A percentile compares a stretch with the other conserved stretches of the same genome.
These are phyloP conservation scores for Pangasius sanitwongsei DNA, from an alignment of 2,797 vertebrate species.

Conservation along the genomic window DNA sequence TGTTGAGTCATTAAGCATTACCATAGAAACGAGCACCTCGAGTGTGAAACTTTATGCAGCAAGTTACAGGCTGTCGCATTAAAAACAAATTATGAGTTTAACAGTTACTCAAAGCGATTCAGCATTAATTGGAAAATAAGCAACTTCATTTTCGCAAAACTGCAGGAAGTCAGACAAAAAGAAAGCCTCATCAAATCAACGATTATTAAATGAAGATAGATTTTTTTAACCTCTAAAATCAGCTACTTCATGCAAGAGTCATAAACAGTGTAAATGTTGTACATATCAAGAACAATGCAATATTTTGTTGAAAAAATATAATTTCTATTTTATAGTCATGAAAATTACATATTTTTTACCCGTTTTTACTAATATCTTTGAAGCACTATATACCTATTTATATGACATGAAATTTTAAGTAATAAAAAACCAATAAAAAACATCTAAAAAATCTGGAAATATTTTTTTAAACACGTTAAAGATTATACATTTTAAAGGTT, in stretches of 20 bases:
- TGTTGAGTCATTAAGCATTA: not conserved
- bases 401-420: not conserved
- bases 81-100: not conserved
- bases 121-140: not conserved
- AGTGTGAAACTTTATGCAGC: not conserved
- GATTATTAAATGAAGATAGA: not conserved
- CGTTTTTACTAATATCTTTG: not conserved
- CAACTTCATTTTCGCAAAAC: not conserved
- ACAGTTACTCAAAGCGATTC: not conserved
- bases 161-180: not conserved
- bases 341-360: not conserved
- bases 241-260: not conserved
- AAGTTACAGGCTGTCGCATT: not conserved
- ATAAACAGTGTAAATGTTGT: not conserved
- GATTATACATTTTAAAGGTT: not conserved
- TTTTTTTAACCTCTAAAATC: not conserved
- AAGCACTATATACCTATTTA: no score
- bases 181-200: not conserved
- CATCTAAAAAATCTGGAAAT: not conserved
- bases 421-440: no score
- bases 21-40: not conserved
- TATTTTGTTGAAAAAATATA: not conserved
- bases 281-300: not conserved
- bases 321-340: not conserved
- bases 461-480: not conserved